Base-by-base conservation (phyloP, 2,888 invertebrate genomes). In the Drosophila austrosaltans region DNA sequence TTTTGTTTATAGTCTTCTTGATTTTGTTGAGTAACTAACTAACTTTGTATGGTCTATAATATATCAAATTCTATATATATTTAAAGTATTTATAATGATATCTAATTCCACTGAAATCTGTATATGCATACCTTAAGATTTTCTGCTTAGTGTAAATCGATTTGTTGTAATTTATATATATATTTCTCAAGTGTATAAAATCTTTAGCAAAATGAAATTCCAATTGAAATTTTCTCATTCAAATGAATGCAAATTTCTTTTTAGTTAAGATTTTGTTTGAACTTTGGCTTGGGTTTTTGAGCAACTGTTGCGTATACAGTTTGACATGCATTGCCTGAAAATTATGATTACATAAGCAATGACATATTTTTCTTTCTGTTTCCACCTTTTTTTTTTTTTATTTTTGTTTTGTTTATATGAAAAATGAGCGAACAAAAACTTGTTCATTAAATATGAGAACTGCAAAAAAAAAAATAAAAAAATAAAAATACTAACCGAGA, bases 401-500 rank as follows among this genome's bases (percentile, higher is more conserved):
- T 48, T 32, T n/a, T 57, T 58, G 53, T 39, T 54, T 65, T 61
- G 68, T 61, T 60, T 59, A 60, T 39, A 66, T 58, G 53, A 12
- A 62, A 57, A 71, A 36, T 36, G 42, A 40, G 25, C 12, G 20
- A 59, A 75, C 64, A 66, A 72, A 69, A 82, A 83, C 85, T 86
- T 86, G 82, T 86, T 79, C 84, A 69, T 73, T 84, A 79, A 84
- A 76, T 82, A 79, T 79, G 84, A 84, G 87, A 84, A 87, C 82
- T 84, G 82, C 84, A 81, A 73, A 81, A 30, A 30, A 30, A 6
- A 30, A 30, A 30, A 30, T 6, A 28, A 3, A 28, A 3, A 28
- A 3, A 77, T 76, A 79, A 64, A 28, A 3, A 72, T 66, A 62
- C 64, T 48, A 48, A 69, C 58, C 61, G 63, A 63, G 42, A 28